Conservation (phyloP, 1,140 invertebrate genomes). For the Macrotrachela quadricornifera region DNA sequence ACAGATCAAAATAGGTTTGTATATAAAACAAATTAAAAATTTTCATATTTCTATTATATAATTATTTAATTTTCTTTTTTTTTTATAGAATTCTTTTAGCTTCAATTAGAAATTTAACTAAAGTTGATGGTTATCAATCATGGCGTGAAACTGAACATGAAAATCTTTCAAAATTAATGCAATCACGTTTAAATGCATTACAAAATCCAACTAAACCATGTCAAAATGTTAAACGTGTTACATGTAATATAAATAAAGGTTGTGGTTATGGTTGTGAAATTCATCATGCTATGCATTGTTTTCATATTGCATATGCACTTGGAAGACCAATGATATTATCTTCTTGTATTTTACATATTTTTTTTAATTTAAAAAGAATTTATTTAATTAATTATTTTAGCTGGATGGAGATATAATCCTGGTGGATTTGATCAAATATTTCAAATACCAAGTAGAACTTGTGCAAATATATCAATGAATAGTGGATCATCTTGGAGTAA, state of each 20-base stretch:
- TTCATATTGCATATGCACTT: constrained; percentile 81
- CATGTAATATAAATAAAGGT: constrained; percentile 93
- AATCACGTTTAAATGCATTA: constrained; percentile 45
- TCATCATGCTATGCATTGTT: constrained; percentile 87
- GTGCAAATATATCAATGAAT: constrained; percentile 25
- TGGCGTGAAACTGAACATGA: constrained; percentile 58
- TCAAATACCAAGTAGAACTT: constrained; percentile 62
- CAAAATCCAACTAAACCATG: constrained; percentile 61
- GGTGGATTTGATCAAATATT: constrained; percentile 42
- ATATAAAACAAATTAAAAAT: too few species aligned
- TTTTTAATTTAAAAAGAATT: too few species aligned
- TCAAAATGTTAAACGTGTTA: constrained; percentile 56
- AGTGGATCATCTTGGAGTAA: background rate
- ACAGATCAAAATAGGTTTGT: too few species aligned
- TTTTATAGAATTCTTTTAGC: constrained; percentile 41
- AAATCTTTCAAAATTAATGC: constrained; percentile 55
- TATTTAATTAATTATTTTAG: constrained; percentile 13
- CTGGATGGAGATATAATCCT: constrained; percentile 74
- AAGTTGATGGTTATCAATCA: constrained; percentile 51
- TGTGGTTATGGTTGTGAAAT: constrained; percentile 89
- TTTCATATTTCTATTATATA: too few species aligned
- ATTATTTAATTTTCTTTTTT: too few species aligned
- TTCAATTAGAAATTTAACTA: constrained; percentile 45
- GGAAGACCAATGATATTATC: constrained; percentile 76
- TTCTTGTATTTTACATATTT: constrained; percentile 34